Percentiles rank a stretch among this genome's conserved stretches.
Conservation (phyloP, 2,888 invertebrate species). For the Beris morrisii region DNA sequence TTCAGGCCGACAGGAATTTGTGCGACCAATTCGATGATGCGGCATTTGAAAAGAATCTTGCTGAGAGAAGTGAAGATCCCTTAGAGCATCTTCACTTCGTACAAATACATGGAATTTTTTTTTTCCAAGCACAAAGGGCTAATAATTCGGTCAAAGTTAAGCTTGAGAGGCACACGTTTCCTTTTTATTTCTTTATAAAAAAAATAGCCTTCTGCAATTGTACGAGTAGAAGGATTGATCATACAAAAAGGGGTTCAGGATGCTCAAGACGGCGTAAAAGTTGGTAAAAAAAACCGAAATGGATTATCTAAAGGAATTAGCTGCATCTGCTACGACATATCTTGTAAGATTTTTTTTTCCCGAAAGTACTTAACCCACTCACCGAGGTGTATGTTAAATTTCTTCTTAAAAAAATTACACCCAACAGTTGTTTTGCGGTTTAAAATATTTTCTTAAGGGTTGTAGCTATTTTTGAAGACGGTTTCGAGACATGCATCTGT, state of each 20-base stretch:
- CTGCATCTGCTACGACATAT: constrained; percentile 26
- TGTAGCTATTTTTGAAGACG: no score
- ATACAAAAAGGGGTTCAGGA: constrained; percentile 26
- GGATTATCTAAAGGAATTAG: constrained; percentile 29
- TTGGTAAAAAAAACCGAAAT: constrained; percentile 8
- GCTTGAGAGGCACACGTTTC: no score
- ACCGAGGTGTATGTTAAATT: constrained; percentile 9
- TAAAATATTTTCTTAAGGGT: constrained; percentile 11
- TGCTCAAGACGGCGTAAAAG: constrained; percentile 26
- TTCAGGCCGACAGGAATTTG: constrained; percentile 4
- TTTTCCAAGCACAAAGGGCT: no score
- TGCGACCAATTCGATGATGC: no score
- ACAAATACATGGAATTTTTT: no score
- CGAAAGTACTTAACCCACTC: constrained; percentile 16
- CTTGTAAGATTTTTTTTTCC: constrained; percentile 30
- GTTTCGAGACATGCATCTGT: no score
- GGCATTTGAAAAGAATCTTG: not conserved
- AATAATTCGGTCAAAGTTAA: no score
- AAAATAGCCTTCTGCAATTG: no score
- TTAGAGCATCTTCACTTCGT: no score
- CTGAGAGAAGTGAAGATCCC: no score
- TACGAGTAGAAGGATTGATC: not conserved
- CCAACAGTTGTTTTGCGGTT: constrained; percentile 22
- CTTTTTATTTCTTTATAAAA: no score
- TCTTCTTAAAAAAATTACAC: constrained; percentile 10